Base-by-base conservation (phyloP, 2,888 invertebrate genomes). In the Microplitis deprimator region DNA sequence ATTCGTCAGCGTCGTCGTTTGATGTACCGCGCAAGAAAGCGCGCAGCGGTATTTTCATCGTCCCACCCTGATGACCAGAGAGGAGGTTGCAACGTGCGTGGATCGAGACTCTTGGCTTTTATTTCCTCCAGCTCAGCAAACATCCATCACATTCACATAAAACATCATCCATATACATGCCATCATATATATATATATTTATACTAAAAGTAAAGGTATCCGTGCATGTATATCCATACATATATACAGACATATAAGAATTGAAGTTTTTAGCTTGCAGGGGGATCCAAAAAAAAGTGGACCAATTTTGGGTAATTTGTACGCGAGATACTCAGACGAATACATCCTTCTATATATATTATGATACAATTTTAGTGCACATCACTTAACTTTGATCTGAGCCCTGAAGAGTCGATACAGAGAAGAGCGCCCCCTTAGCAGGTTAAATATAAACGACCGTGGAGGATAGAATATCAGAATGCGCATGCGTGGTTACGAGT, bases 281-380 rank as follows among this genome's bases (percentile, higher is more conserved):
- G 79, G 68, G 17, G 60, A 73, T 78, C 77, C 70, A 62, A 80
- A 87, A 86, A 86, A 87, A 87, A 85, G 85, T 85, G 83, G 86
- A 83, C 84, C 87, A 87, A 87, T 87, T 87, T 87, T 85, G 84
- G 80, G 85, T 87, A 86, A 87, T 87, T 87, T 87, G 87, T 86
- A 86, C 85, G 82, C 83, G 79, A 77, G 75, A 82, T 79, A 78
- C 72, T 65, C 41, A 71, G 62, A 75, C 71, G 76, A 75, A 80
- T 70, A 38, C 75, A 29, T 16, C 50, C 50, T 50, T 50, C 10
- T 38, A 6, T 20, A 16, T 20, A 41, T 8, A 50, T 50, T 50
- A 50, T 13, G 50, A 8, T 50, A 50, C 50, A 13, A 13, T 50
- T 50, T 13, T 13, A 13, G 50, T 50, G 13, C 8, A 13, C 50